A percentile compares a stretch with the other conserved stretches of the same genome.
These are phyloP conservation scores for Trachelus stipa DNA, from an alignment of 2,888 invertebrate species.

Conservation along the genomic window DNA sequence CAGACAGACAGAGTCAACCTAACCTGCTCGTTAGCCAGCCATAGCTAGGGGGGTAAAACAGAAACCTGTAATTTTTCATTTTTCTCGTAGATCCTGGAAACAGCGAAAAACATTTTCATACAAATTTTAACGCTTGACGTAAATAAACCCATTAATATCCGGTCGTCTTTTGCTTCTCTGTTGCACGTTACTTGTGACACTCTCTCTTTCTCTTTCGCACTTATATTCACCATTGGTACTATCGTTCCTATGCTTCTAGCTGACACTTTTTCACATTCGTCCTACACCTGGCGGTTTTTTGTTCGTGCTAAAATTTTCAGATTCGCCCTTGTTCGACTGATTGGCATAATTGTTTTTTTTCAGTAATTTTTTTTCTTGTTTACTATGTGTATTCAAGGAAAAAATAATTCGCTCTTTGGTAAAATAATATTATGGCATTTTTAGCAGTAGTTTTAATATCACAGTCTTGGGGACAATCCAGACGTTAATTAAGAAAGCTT, in stretches of 20 bases:
- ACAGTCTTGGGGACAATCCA: background rate
- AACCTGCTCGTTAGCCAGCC: background rate
- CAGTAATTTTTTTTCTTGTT: background rate
- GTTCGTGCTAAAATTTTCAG: background rate
- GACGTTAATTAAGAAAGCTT: background rate
- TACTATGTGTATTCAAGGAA: background rate
- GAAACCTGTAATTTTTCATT: constrained; percentile 5
- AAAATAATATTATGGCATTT: background rate
- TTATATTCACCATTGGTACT: background rate
- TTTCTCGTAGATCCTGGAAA: background rate
- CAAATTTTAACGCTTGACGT: constrained; percentile 32
- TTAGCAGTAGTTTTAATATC: background rate
- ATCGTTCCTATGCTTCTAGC: background rate
- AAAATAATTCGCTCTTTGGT: background rate
- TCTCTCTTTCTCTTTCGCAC: background rate
- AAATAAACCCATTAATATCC: constrained; percentile 39
- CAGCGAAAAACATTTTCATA: constrained; percentile 23
- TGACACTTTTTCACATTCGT: background rate
- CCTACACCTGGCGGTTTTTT: background rate
- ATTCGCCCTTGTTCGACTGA: background rate
- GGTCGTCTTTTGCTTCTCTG: constrained; percentile 14
- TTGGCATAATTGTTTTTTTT: background rate
- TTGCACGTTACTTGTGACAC: background rate
- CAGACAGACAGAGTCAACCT: too few species aligned
- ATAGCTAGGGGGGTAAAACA: background rate